phyloP scores from a whole-genome alignment of 2,797 vertebrate species.

The Pachyuromys duprasi region DNA sequence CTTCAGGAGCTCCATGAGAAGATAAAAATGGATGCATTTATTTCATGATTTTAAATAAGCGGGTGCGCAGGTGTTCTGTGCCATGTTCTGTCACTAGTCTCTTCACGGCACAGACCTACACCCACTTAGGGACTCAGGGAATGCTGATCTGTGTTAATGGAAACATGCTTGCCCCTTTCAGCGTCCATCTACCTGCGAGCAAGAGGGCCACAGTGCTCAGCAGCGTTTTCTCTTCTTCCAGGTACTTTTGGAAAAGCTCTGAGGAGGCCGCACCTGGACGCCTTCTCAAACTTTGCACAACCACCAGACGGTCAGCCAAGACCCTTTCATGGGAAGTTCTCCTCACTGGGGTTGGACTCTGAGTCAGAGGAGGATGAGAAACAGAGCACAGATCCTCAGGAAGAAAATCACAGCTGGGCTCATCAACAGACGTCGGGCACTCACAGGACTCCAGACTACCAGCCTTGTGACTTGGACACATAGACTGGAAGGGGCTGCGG shows the following conservation, averaged over 20 bases:
- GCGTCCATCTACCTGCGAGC: background rate
- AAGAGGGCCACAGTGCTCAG: background rate
- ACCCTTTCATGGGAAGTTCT: conserved; percentile 86
- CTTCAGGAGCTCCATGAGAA: background rate
- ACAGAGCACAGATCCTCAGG: conserved; percentile 86
- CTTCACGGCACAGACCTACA: fast-evolving
- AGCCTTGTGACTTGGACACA: conserved; percentile 87
- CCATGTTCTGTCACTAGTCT: background rate
- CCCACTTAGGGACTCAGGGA: background rate
- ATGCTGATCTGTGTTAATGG: fast-evolving
- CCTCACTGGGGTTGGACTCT: conserved; percentile 87
- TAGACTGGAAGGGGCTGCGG: conserved; percentile 86
- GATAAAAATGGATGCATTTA: background rate
- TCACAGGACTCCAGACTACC: conserved; percentile 88
- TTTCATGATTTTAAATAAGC: background rate
- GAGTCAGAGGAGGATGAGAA: conserved; percentile 87
- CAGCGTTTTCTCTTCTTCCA: conserved; percentile 83
- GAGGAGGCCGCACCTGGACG: conserved; percentile 91
- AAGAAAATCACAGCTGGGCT: conserved; percentile 81
- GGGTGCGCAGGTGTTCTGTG: background rate
- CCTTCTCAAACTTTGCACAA: conserved; percentile 84
- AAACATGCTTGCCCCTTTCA: background rate
- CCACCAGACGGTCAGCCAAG: conserved; percentile 84
- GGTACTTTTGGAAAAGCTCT: conserved; percentile 97
- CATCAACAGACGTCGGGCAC: conserved; percentile 89